Base-by-base conservation (phyloP, 2,797 vertebrate genomes). In the Hoplostethus atlanticus region DNA sequence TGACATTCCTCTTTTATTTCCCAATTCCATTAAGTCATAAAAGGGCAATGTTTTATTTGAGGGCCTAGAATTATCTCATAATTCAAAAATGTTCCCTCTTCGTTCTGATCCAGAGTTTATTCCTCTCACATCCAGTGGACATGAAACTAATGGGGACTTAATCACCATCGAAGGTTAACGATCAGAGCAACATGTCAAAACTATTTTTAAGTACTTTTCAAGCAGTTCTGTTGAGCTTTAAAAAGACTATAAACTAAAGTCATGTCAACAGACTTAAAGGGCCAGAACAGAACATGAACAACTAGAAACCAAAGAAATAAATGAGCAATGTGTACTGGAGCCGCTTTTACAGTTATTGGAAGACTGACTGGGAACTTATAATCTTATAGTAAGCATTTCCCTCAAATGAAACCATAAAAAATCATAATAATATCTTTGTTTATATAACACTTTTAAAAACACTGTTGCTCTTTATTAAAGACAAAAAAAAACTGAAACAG, bases 1-100 rank as follows among this genome's bases (percentile, higher is more conserved):
- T 81, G 60, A 84, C 80, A 84, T 85, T 89, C 76, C 65, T 79
- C 64, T 10, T 4, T 34, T 69, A n/a, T 87, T 86, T 55, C 77
- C 47, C 81, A 79, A 79, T 79, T 77, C 21, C 53, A n/a, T 71
- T 61, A 79, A 80, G 79, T 79, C 53, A 76, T 56, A 77, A 68
- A 28, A 28, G 4, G 56, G 63, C 52, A 70, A 69, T 56, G 28
- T 11, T 36, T 62, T 42, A 47, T 53, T 21, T 53, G 21, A 12
- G 8, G 4, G 51, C 25, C 17, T 53, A 25, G 11, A 11, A 25
- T 28, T 11, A 21, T 53, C 21, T 53, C 25, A 53, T 25, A 53
- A 53, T 25, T 44, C 12, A 6, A 12, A 44, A 52, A 34, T 31
- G 13, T 10, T 44, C 54, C 67, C 1, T 66, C 60, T 75, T 40